Evolutionary conservation across 2,113 vertebrate genomes (phyloP), one percentile per base, ranked within the genome.

Genomic region (Ascaphus truei): DNA sequence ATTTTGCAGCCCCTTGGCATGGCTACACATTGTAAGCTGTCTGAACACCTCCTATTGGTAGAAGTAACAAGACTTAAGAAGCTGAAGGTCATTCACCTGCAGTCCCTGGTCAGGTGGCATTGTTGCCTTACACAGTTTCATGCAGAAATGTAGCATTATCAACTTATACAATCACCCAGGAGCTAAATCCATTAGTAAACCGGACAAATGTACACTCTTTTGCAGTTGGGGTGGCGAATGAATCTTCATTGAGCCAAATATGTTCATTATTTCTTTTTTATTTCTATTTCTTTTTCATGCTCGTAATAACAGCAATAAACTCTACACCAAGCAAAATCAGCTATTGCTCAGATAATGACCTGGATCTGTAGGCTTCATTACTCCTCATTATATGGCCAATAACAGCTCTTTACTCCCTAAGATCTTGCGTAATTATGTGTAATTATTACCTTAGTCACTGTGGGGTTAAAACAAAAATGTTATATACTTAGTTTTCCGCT

Each of bases 301-400:
- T 71, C 57, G 52, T 71, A 71, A 71, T 71, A 71, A 57, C 67
- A 52, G 67, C 67, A 71, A 71, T 71, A 71, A 71, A 71, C 39
- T 60, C 31, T 25, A 71, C 61, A 36, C 43, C 67, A 61, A 37
- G 56, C 67, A 61, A 45, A 71, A 48, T 16, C 45, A 61, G 67
- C 67, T 61, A 71, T 71, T 71, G 56, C 67, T 61, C 56, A 36
- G 55, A 71, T 71, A 71, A 71, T 71, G 67, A 47, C 56, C 57
- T 60, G 57, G 57, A 60, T 71, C 56, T 36, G 45, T 71, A 52
- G 67, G 67, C 67, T 71, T 71, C 67, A 71, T 71, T 71, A 71
- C 67, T 71, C 59, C 67, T 71, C 67, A 71, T 71, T 71, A 71
- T 71, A 58, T 52, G 56, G 67, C 56, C 67, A 71, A 61, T 61